phyloP scores from a whole-genome alignment of 2,113 vertebrate genomes.

The Notechis scutatus region DNA sequence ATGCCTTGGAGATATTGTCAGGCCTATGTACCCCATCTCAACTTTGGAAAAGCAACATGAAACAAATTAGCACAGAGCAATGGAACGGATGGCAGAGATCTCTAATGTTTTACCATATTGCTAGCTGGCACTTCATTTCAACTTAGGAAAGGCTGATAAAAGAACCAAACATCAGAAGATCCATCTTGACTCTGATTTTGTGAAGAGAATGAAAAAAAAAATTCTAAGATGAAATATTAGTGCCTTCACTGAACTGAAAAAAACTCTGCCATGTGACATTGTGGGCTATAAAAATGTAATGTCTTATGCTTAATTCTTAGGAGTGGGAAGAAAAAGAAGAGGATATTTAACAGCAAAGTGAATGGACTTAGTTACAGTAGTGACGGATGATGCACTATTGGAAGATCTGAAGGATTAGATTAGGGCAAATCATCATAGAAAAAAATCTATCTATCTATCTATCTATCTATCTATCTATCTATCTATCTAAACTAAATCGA shows the following conservation, averaged over 20 bases:
- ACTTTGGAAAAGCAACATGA: not conserved
- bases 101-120: not conserved
- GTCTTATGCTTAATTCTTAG: not conserved
- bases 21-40: not conserved
- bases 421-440: not conserved
- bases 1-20: not conserved
- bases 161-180: not conserved
- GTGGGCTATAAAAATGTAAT: not conserved
- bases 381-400: not conserved
- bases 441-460: no score
- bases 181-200: not conserved
- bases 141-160: not conserved
- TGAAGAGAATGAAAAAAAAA: not conserved
- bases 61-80: not conserved
- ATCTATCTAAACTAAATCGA: no score
- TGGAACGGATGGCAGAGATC: not conserved
- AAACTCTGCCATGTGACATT: conserved; percentile 31
- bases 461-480: no score
- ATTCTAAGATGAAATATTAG: conserved; percentile 41
- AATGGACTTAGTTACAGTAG: not conserved
- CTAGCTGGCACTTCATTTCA: not conserved
- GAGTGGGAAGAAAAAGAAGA: no score
- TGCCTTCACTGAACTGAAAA: conserved; percentile 25
- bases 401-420: not conserved
- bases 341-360: not conserved